phyloP scores from a whole-genome alignment of 2,797 vertebrate genomes.

The Schizopygopsis malacanthus region DNA sequence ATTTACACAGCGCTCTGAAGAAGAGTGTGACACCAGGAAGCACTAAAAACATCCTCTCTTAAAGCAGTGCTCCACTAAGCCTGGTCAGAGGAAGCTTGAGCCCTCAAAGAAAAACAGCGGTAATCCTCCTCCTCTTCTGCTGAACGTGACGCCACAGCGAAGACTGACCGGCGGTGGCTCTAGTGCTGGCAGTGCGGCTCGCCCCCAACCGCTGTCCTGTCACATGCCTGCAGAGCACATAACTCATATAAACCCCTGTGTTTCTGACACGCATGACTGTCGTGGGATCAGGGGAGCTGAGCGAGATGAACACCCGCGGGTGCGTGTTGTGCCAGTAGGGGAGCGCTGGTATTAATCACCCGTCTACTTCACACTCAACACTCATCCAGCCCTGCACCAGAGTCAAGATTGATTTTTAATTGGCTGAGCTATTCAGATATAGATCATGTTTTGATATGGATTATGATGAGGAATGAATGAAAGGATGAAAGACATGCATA shows the following conservation, averaged over 20 bases:
- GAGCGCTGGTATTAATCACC: constrained; percentile 84
- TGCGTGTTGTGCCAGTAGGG: constrained; percentile 85
- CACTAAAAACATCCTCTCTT: constrained; percentile 9
- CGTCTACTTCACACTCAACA: constrained; percentile 74
- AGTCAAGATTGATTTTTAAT: constrained; percentile 87
- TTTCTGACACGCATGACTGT: constrained; percentile 61
- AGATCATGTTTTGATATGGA: constrained; percentile 77
- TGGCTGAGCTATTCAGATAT: constrained; percentile 80
- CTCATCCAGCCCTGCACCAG: constrained; percentile 78
- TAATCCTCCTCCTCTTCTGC: constrained; percentile 37
- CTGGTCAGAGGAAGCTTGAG: constrained; percentile 14
- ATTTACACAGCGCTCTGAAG: background rate
- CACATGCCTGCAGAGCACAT: constrained; percentile 56
- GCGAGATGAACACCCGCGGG: constrained; percentile 78
- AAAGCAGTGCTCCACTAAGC: constrained; percentile 13
- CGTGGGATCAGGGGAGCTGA: constrained; percentile 67
- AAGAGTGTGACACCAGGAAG: background rate
- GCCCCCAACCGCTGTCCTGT: constrained; percentile 47
- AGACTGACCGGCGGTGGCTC: constrained; percentile 21
- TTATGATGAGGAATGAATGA: constrained; percentile 31
- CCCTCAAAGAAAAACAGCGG: constrained; percentile 16
- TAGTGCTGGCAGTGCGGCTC: constrained; percentile 4
- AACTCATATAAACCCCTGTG: constrained; percentile 61
- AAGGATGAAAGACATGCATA: constrained; percentile 4
- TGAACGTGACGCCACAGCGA: background rate